A percentile compares a stretch with the other conserved stretches of the same genome.
These are phyloP conservation scores for Microctonus hyperodae DNA, from an alignment of 2,888 invertebrate genomes.

Conservation along the genomic window DNA sequence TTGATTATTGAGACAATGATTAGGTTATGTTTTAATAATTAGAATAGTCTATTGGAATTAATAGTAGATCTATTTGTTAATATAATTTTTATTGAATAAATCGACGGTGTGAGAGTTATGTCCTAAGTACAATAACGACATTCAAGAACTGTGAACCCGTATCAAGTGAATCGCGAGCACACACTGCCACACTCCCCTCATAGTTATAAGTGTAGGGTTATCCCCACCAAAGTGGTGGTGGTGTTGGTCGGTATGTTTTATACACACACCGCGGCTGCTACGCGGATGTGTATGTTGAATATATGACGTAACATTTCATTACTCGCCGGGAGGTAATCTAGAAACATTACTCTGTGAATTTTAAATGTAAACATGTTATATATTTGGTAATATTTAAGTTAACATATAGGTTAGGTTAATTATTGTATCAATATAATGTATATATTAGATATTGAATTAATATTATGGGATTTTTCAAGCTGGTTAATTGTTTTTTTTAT, in stretches of 20 bases:
- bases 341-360: not conserved
- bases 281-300: slow-evolving; percentile 1
- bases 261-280: slow-evolving; percentile 32
- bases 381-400: slow-evolving; percentile 6
- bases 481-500: too few relatives aligned
- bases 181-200: slow-evolving; percentile 53
- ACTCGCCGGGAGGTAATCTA: not conserved
- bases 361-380: slow-evolving; percentile 1
- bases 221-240: slow-evolving; percentile 38
- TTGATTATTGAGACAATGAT: slow-evolving; percentile 61
- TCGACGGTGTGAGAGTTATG: too few relatives aligned
- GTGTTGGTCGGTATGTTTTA: too few relatives aligned
- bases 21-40: slow-evolving; percentile 1
- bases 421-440: not conserved
- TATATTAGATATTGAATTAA: too few relatives aligned
- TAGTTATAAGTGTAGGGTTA: slow-evolving; percentile 29
- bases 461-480: too few relatives aligned
- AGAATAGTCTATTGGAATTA: too few relatives aligned
- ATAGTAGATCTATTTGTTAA: too few relatives aligned
- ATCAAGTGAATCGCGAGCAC: slow-evolving; percentile 54
- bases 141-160: slow-evolving; percentile 45
- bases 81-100: too few relatives aligned
- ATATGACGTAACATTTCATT: slow-evolving; percentile 28
- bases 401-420: too few relatives aligned
- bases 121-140: slow-evolving; percentile 35